Percentiles rank a stretch among this genome's conserved stretches.
These are phyloP conservation scores for Myathropa florea DNA, from an alignment of 2,888 invertebrate genomes.

Conservation along the genomic window DNA sequence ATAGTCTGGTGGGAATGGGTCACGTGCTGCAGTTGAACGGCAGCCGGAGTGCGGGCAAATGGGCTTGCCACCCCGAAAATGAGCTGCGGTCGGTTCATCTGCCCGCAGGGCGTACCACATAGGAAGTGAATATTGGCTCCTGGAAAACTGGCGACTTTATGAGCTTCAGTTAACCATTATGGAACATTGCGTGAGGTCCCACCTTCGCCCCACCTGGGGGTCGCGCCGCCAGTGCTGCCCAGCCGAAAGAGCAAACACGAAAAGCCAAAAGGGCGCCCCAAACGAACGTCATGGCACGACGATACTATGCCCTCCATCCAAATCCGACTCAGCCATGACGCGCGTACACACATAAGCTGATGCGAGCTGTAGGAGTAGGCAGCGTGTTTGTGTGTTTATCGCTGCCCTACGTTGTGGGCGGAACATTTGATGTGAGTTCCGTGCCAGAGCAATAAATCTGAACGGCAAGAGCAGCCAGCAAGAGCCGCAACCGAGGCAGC, in stretches of 20 bases:
- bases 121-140: conserved; percentile 29
- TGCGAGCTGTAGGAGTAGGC: neutral
- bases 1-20: conserved; percentile 31
- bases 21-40: conserved; percentile 50
- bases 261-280: conserved; percentile 73
- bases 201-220: conserved; percentile 43
- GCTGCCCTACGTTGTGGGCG: conserved; percentile 64
- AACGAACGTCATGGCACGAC: conserved; percentile 68
- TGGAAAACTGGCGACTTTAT: neutral
- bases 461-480: conserved; percentile 40
- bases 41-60: neutral
- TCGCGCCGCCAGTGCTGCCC: conserved; percentile 33
- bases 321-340: conserved; percentile 71
- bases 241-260: conserved; percentile 51
- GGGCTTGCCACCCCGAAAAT: conserved; percentile 45
- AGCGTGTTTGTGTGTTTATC: conserved; percentile 39
- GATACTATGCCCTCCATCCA: conserved; percentile 57
- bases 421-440: conserved; percentile 71
- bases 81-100: conserved; percentile 35
- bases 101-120: conserved; percentile 23
- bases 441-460: conserved; percentile 68
- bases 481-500: conserved; percentile 39
- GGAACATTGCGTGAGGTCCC: conserved; percentile 55
- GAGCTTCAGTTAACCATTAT: conserved; percentile 13
- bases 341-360: conserved; percentile 43